Evolutionary conservation across 1,140 invertebrate species (phyloP).

Genomic region (Pachyrhynchus sulphureomaculatus): DNA sequence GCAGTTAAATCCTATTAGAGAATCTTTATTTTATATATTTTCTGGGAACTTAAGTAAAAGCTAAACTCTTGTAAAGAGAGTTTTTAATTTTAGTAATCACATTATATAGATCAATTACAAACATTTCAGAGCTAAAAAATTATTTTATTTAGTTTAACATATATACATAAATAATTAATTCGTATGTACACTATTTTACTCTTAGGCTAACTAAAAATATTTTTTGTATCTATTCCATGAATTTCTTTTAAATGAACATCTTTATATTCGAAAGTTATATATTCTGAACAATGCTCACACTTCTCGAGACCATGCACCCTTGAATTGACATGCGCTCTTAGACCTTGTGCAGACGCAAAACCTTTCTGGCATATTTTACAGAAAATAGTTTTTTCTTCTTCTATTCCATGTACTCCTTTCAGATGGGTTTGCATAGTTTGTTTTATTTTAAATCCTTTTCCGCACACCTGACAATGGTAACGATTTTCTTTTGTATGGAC

Average conservation of each 20-base stretch:
- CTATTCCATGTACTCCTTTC: slow-evolving; percentile 27
- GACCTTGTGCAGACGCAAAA: slow-evolving; percentile 15
- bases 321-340: slow-evolving; percentile 22
- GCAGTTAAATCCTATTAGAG: no score
- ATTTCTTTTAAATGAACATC: slow-evolving; percentile 19
- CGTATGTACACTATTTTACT: no score
- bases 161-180: no score
- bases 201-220: not conserved
- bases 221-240: slow-evolving; percentile 11
- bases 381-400: slow-evolving; percentile 27
- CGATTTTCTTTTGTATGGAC: slow-evolving; percentile 38
- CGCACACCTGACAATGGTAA: slow-evolving; percentile 50
- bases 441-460: slow-evolving; percentile 28
- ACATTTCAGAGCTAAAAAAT: no score
- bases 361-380: slow-evolving; percentile 26
- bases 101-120: no score
- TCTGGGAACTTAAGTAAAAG: no score
- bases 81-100: no score
- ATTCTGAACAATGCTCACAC: slow-evolving; percentile 23
- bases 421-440: slow-evolving; percentile 28
- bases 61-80: no score
- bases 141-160: no score
- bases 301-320: slow-evolving; percentile 24
- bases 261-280: slow-evolving; percentile 25
- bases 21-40: no score